These are phyloP conservation scores for Plodia interpunctella DNA, from an alignment of 1,140 invertebrate genomes.

Conservation along the genomic window DNA sequence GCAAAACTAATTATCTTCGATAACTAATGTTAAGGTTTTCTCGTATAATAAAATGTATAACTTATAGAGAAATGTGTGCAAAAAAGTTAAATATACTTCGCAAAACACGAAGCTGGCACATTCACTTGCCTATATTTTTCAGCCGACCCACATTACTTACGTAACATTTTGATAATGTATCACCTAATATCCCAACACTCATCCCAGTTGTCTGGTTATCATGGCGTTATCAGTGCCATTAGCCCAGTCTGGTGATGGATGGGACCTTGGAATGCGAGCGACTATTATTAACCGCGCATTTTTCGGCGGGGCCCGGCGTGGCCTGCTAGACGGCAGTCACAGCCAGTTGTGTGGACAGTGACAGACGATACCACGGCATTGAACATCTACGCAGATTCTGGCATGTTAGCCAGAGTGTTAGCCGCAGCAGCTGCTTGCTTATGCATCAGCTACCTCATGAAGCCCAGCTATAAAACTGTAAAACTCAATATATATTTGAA, in stretches of 20 bases:
- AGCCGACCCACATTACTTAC: background rate
- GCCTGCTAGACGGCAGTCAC: background rate
- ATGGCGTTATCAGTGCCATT: background rate
- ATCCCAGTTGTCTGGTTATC: background rate
- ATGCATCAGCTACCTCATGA: background rate
- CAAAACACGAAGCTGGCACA: no score
- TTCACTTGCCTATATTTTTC: background rate
- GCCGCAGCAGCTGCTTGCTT: no score
- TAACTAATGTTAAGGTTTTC: no score
- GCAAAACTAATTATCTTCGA: no score
- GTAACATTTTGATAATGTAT: no score
- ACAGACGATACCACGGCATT: background rate
- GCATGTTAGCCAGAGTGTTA: background rate
- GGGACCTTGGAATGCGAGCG: background rate
- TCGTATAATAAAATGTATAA: no score
- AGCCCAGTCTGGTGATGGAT: slow-evolving; percentile 2
- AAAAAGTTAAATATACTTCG: no score
- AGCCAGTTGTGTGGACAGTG: background rate
- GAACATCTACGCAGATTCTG: background rate
- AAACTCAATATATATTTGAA: no score
- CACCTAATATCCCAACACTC: background rate
- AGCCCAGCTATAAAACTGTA: no score
- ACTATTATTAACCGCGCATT: background rate
- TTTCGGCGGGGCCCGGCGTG: background rate
- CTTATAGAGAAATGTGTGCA: no score